phyloP scores from a whole-genome alignment of 2,888 invertebrate genomes.

The Sericinus montela region DNA sequence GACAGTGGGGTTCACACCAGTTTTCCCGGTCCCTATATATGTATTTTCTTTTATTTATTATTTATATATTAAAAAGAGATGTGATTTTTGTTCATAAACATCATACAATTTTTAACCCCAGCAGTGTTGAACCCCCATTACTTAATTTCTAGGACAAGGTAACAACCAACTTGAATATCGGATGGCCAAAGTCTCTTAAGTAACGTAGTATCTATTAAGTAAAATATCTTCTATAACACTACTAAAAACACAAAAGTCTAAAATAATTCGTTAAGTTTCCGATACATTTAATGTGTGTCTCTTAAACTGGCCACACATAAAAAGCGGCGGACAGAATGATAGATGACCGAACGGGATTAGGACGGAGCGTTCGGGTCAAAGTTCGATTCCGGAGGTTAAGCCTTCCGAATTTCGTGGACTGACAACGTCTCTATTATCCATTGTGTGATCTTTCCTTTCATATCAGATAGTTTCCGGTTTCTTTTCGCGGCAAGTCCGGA shows the following conservation, averaged over 20 bases:
- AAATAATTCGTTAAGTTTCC: neutral
- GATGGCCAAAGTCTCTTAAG: too few species aligned
- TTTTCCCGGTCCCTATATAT: too few species aligned
- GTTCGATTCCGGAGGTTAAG: constrained; percentile 37
- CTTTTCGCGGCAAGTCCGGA: constrained; percentile 1
- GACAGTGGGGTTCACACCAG: too few species aligned
- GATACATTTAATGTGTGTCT: neutral
- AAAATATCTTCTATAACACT: too few species aligned
- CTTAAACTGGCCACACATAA: constrained; percentile 19
- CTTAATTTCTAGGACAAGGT: too few species aligned
- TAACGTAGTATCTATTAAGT: too few species aligned
- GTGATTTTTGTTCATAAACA: too few species aligned
- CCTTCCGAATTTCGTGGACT: constrained; percentile 27
- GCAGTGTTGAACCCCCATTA: too few species aligned
- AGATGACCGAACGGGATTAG: constrained; percentile 31
- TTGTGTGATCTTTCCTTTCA: constrained; percentile 17
- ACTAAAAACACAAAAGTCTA: neutral
- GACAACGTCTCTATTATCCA: constrained; percentile 22
- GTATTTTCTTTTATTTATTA: too few species aligned
- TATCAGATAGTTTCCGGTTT: constrained; percentile 8
- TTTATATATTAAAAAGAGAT: too few species aligned
- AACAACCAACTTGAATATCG: too few species aligned
- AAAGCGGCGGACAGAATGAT: constrained; percentile 29
- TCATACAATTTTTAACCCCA: too few species aligned
- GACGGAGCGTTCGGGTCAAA: constrained; percentile 27